Evolutionary conservation across 2,888 invertebrate species (phyloP).

Genomic region (Venusia cambrica): DNA sequence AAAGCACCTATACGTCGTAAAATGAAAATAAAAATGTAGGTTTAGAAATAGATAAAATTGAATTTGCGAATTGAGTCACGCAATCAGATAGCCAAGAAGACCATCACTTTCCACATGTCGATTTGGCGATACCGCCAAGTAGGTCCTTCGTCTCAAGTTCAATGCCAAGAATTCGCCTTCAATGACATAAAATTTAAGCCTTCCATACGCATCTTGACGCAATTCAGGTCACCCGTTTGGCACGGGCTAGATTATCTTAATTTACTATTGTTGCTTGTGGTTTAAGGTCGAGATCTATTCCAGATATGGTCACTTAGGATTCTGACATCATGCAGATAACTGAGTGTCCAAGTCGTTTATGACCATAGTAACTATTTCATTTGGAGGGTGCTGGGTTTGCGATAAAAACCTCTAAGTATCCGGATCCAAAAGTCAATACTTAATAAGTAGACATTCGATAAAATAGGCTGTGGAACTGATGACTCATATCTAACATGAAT

Average conservation of each 20-base stretch:
- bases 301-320: conserved; percentile 18
- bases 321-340: conserved; percentile 8
- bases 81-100: background rate
- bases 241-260: conserved; percentile 33
- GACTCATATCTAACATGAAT: too few species aligned
- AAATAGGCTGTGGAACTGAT: too few species aligned
- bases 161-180: conserved; percentile 69
- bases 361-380: too few species aligned
- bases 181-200: conserved; percentile 41
- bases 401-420: too few species aligned
- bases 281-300: conserved; percentile 27
- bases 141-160: conserved; percentile 57
- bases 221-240: conserved; percentile 34
- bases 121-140: conserved; percentile 68
- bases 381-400: too few species aligned
- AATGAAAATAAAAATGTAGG: background rate
- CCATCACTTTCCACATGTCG: background rate
- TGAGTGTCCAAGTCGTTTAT: too few species aligned
- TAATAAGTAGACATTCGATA: too few species aligned
- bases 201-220: conserved; percentile 40
- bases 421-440: too few species aligned
- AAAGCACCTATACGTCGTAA: too few species aligned
- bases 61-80: background rate
- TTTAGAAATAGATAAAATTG: background rate
- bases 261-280: conserved; percentile 29